Evolutionary conservation across 2,113 vertebrate genomes (phyloP).

Genomic region (Psittacara wagleri): DNA sequence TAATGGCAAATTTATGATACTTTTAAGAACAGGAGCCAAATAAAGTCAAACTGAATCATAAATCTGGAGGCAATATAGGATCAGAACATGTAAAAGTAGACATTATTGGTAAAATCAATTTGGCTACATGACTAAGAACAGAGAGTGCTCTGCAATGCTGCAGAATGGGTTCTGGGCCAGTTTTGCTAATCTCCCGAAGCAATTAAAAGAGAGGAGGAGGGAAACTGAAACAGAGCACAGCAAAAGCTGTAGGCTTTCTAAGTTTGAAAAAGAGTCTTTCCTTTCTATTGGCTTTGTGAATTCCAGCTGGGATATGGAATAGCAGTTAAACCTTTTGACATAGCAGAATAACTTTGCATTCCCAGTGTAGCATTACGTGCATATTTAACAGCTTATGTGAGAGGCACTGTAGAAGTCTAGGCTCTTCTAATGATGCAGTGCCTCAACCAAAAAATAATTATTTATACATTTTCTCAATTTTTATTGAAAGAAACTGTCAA

Average conservation of each 20-base stretch:
- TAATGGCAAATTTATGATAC: slow-evolving; percentile 69
- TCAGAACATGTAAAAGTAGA: slow-evolving; percentile 57
- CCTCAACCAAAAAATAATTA: not conserved
- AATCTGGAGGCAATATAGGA: slow-evolving; percentile 61
- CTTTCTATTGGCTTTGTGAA: not conserved
- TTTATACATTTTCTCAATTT: not conserved
- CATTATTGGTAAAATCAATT: slow-evolving; percentile 69
- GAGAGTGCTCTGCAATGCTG: not conserved
- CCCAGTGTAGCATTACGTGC: not conserved
- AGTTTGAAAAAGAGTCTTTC: not conserved
- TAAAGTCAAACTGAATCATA: slow-evolving; percentile 71
- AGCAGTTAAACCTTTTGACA: not conserved
- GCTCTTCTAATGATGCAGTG: not conserved
- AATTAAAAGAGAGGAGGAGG: not conserved
- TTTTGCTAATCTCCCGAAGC: not conserved
- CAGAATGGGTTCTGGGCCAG: not conserved
- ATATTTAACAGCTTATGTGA: not conserved
- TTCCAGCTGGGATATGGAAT: not conserved
- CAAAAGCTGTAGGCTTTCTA: not conserved
- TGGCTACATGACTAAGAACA: slow-evolving; percentile 35
- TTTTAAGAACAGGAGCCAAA: slow-evolving; percentile 69
- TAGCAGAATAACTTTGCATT: not conserved
- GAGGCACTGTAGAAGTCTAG: not conserved
- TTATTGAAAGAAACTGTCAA: not conserved
- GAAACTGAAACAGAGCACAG: not conserved